These are phyloP conservation scores for Tragelaphus imberbis DNA, from an alignment of 2,113 vertebrate species.

Conservation along the genomic window DNA sequence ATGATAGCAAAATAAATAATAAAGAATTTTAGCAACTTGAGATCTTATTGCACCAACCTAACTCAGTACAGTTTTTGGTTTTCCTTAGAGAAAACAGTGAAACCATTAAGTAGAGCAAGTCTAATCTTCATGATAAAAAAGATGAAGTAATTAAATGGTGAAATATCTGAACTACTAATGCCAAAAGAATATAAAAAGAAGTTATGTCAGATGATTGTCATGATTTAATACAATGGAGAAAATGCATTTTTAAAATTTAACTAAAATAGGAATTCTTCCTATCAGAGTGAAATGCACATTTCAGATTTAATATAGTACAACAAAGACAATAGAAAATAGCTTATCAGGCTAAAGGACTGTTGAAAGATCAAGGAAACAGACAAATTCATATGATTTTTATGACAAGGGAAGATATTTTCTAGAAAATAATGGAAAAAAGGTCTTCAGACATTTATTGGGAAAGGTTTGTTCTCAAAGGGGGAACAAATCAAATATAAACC, in stretches of 20 bases:
- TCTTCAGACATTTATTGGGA: neutral
- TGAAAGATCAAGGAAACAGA: neutral
- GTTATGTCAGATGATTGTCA: neutral
- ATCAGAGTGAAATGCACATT: neutral
- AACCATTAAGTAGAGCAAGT: neutral
- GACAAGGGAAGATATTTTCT: neutral
- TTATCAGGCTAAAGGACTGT: neutral
- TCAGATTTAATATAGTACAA: neutral
- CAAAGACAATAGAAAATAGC: neutral
- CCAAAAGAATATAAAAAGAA: neutral
- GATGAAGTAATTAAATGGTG: neutral
- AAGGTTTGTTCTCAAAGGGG: neutral
- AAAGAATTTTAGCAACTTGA: slow-evolving; percentile 10
- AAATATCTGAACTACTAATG: neutral
- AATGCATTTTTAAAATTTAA: neutral
- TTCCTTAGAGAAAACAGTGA: neutral
- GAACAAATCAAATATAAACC: neutral
- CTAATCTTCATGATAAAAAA: neutral
- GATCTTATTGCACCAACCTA: slow-evolving; percentile 1
- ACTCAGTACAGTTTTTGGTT: neutral
- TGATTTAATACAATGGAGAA: neutral
- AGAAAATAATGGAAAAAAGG: neutral
- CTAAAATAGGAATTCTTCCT: neutral
- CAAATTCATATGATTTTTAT: neutral
- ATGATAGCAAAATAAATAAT: slow-evolving; percentile 29